Conservation (phyloP, 2,888 invertebrate species). For the Dexiosoma caninum region DNA sequence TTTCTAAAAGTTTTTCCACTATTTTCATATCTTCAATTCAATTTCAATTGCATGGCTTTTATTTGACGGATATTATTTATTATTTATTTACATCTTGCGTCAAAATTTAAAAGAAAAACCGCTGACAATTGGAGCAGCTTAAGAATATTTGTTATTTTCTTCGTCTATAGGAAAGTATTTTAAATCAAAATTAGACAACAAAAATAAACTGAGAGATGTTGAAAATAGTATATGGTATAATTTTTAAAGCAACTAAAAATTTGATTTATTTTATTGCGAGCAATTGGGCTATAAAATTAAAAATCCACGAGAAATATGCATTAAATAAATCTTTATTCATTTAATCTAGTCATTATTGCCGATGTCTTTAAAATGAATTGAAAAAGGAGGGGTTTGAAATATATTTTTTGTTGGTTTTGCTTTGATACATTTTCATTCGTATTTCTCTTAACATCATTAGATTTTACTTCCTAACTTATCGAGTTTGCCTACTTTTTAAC, state of each 20-base stretch:
- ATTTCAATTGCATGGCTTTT: constrained; percentile 31
- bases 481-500: constrained; percentile 38
- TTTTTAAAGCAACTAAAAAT: constrained; percentile 29
- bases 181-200: no score
- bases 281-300: no score
- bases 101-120: no score
- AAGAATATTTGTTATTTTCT: no score
- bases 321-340: not conserved
- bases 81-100: constrained; percentile 25
- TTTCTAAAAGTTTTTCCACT: not conserved
- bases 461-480: constrained; percentile 20
- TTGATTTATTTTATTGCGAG: constrained; percentile 43
- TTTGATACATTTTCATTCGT: not conserved
- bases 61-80: constrained; percentile 42
- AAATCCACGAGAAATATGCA: no score
- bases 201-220: no score
- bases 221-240: no score
- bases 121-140: no score
- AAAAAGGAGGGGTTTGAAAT: no score
- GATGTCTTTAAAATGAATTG: not conserved
- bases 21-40: not conserved
- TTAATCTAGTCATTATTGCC: not conserved
- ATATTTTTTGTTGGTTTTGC: not conserved
- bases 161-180: no score
- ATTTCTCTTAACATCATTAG: not conserved